These are phyloP conservation scores for Himalopsyche tibetana DNA, from an alignment of 2,888 invertebrate species.

Conservation along the genomic window DNA sequence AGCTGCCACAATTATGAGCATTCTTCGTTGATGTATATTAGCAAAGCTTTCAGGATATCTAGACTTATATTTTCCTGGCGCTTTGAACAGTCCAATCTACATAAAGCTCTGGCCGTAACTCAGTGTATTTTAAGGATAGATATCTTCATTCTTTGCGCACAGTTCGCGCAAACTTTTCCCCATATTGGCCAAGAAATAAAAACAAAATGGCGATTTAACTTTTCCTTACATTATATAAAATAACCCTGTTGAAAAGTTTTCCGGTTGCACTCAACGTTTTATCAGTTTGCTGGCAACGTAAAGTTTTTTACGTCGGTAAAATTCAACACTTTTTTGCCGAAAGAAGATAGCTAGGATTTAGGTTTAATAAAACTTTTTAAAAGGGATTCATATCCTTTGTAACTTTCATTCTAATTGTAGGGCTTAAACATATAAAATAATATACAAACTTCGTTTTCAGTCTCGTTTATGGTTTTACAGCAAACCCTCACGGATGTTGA, in stretches of 20 bases:
- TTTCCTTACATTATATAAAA: background rate
- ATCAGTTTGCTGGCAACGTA: background rate
- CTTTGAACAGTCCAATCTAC: background rate
- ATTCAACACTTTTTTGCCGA: background rate
- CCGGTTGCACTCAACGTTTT: constrained; percentile 17
- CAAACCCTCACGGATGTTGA: no score
- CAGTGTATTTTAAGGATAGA: background rate
- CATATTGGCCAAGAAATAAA: constrained; percentile 28
- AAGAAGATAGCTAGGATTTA: background rate
- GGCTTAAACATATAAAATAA: no score
- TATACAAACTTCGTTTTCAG: no score
- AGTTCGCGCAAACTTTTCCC: background rate
- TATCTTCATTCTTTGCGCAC: background rate
- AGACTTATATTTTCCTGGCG: background rate
- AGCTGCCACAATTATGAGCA: no score
- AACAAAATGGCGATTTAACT: constrained; percentile 19
- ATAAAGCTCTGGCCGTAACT: background rate
- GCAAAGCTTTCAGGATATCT: background rate
- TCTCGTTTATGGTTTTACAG: no score
- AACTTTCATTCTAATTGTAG: no score
- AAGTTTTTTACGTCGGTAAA: background rate
- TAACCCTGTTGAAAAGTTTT: constrained; percentile 9
- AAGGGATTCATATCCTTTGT: background rate
- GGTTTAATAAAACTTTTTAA: background rate
- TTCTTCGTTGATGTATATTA: background rate